Conservation (phyloP, 2,113 vertebrate genomes). For the Capreolus pygargus region DNA sequence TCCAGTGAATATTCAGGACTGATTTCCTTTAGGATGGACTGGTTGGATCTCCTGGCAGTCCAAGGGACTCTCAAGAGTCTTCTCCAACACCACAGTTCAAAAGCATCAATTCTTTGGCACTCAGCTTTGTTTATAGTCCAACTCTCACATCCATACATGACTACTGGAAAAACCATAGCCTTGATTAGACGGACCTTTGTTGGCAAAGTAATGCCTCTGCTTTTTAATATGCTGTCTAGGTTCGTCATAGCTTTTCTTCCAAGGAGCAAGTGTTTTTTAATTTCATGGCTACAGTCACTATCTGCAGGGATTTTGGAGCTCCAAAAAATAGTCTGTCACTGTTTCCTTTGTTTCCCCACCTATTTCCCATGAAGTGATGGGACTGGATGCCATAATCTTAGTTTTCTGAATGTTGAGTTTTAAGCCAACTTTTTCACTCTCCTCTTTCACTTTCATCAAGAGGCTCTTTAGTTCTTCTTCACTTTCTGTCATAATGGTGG, state of each 20-base stretch:
- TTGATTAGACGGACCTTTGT: not conserved
- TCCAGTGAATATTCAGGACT: not conserved
- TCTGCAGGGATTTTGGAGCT: not conserved
- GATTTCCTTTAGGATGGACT: not conserved
- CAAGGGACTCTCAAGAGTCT: not conserved
- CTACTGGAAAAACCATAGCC: not conserved
- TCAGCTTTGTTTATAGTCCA: not conserved
- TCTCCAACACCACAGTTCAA: not conserved
- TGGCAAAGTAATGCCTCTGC: not conserved
- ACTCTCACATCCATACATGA: not conserved
- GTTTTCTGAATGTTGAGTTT: not conserved
- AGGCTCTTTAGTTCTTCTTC: not conserved
- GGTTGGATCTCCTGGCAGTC: not conserved
- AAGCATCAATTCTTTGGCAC: not conserved
- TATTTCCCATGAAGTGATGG: not conserved
- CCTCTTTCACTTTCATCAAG: not conserved
- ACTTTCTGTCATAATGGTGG: not conserved
- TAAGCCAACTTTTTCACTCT: not conserved
- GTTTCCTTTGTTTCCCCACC: not conserved
- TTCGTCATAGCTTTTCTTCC: not conserved
- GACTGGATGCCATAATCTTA: not conserved
- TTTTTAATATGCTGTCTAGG: not conserved
- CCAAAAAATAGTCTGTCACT: not conserved
- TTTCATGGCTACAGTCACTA: not conserved
- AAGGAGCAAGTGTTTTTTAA: not conserved